Base-by-base conservation (phyloP, 2,888 invertebrate genomes). In the Phalera bucephala region DNA sequence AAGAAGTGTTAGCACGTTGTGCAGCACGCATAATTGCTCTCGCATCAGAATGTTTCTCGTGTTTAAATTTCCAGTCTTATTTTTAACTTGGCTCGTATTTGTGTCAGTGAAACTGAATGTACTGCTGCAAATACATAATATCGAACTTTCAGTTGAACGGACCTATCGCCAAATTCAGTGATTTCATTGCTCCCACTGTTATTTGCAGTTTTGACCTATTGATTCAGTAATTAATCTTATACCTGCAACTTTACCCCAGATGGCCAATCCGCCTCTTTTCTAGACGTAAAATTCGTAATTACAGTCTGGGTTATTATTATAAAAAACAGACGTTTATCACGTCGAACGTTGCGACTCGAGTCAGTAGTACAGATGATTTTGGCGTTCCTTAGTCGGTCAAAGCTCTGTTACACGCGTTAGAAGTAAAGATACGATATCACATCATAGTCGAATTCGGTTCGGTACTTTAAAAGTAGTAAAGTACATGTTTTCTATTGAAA, bases 51-150 rank as follows among this genome's bases (percentile, higher is more conserved):
- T 60, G 51, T 49, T 58, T 46, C 47, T 33, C 50, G 53, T 55
- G 58, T 69, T 60, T 56, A 57, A 60, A 55, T 58, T 61, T 59
- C 42, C 48, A 23, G 55, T 53, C 49, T 61, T 72, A 72, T 74
- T 72, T 73, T 65, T 70, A 72, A 63, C 66, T 52, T 50, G 29
- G 46, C 44, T 46, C 52, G 65, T 69, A 72, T 72, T 66, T 63
- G 66, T 72, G 73, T 73, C 75, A 65, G 70, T 56, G 45, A 49
- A 49, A 35, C 45, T 39, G 43, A 28, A 38, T 42, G 40, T 20
- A 33, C 51, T 46, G 48, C 33, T 58, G 51, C 46, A 45, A 30
- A 44, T 51, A 48, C 42, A 53, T 28, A 42, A 43, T 34, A 32
- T 45, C 27, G 28, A 31, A 37, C 31, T 40, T 39, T 14, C 19